Percentiles rank a stretch among this genome's conserved stretches.
These are phyloP conservation scores for Palythoa grandiflora DNA, from an alignment of 92 coral and sea anemone genomes.

Conservation along the genomic window DNA sequence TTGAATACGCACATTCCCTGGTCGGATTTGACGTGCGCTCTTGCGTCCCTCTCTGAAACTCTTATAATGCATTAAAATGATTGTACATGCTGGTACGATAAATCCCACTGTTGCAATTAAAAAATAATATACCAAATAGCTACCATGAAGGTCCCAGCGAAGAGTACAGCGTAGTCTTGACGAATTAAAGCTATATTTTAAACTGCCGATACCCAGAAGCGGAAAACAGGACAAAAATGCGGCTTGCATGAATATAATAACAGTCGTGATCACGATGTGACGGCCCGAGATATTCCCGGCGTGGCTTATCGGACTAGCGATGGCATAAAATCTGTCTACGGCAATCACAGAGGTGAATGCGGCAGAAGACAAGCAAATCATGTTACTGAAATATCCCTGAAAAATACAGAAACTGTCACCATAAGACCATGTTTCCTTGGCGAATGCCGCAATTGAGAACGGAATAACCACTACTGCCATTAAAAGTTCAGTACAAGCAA, in stretches of 20 bases:
- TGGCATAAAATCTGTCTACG: slow-evolving; percentile 74
- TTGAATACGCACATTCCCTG: slow-evolving; percentile 81
- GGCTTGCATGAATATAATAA: slow-evolving; percentile 58
- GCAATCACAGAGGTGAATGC: slow-evolving; percentile 82
- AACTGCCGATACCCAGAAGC: slow-evolving; percentile 70
- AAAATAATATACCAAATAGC: slow-evolving; percentile 67
- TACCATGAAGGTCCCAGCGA: slow-evolving; percentile 78
- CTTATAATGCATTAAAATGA: slow-evolving; percentile 78
- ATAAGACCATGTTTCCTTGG: slow-evolving; percentile 70
- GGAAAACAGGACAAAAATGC: slow-evolving; percentile 84
- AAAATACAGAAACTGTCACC: slow-evolving; percentile 70
- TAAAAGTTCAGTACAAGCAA: slow-evolving; percentile 75
- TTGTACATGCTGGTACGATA: slow-evolving; percentile 60
- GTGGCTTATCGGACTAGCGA: slow-evolving; percentile 86
- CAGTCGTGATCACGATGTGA: slow-evolving; percentile 54
- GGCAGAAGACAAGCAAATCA: slow-evolving; percentile 71
- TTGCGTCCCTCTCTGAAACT: slow-evolving; percentile 80
- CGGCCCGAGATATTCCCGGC: slow-evolving; percentile 66
- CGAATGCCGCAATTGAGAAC: slow-evolving; percentile 77
- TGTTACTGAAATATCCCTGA: slow-evolving; percentile 76
- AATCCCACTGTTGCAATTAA: slow-evolving; percentile 72
- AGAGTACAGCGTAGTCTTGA: slow-evolving; percentile 76
- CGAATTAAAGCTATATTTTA: slow-evolving; percentile 63
- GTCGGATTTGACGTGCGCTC: slow-evolving; percentile 86
- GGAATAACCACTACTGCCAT: slow-evolving; percentile 70